These are phyloP conservation scores for Sylvia atricapilla DNA, from an alignment of 2,113 vertebrate species.

Conservation along the genomic window DNA sequence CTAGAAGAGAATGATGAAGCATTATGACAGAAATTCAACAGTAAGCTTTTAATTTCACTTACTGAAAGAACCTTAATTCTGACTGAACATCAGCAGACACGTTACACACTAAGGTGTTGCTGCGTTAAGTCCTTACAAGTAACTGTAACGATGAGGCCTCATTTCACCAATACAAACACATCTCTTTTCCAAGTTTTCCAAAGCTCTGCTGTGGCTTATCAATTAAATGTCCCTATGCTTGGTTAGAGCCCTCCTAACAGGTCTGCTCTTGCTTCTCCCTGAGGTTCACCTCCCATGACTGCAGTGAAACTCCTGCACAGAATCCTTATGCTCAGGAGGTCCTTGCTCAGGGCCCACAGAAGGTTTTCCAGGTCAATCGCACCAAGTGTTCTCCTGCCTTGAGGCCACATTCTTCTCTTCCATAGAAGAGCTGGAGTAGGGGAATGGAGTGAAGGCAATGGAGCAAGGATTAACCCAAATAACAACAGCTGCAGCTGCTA, in stretches of 20 bases:
- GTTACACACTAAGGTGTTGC: neutral
- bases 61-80: neutral
- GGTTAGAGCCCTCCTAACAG: neutral
- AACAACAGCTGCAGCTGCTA: neutral
- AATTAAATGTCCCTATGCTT: neutral
- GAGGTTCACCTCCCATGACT: neutral
- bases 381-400: neutral
- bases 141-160: neutral
- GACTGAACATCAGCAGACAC: neutral
- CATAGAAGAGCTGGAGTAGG: neutral
- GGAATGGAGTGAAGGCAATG: neutral
- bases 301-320: neutral
- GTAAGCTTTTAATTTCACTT: neutral
- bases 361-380: too few relatives aligned
- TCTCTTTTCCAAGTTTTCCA: neutral
- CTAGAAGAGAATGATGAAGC: neutral
- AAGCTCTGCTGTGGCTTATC: neutral
- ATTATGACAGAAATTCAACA: neutral
- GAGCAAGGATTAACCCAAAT: neutral
- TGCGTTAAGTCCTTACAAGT: neutral
- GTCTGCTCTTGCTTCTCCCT: neutral
- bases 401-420: neutral
- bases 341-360: neutral
- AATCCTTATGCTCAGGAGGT: neutral
- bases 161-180: neutral